Evolutionary conservation across 2,113 vertebrate species (phyloP).

Genomic region (Sclerurus mexicanus): DNA sequence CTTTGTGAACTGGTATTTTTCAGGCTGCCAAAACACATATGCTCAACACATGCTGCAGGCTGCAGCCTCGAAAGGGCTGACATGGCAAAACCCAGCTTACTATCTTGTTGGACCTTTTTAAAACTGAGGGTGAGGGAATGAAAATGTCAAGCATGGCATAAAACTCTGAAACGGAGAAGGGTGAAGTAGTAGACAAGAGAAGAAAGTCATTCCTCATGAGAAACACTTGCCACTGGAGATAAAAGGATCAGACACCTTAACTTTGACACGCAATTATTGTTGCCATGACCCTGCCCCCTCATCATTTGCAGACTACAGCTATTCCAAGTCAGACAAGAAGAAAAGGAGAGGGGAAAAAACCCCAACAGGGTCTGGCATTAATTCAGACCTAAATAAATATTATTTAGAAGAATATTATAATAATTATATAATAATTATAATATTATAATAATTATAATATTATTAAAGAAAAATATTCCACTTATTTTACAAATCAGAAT

Average conservation of each 20-base stretch:
- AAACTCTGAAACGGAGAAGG: background rate
- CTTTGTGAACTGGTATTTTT: background rate
- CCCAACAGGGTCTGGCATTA: background rate
- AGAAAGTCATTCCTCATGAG: background rate
- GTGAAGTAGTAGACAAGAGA: background rate
- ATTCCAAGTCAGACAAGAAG: background rate
- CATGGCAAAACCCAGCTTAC: background rate
- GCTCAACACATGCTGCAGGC: background rate
- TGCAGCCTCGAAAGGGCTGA: background rate
- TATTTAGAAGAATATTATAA: too few relatives aligned
- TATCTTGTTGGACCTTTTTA: background rate
- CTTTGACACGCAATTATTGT: background rate
- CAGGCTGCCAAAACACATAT: background rate
- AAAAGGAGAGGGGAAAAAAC: background rate
- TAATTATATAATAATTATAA: too few relatives aligned
- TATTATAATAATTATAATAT: too few relatives aligned
- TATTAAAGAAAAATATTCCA: background rate
- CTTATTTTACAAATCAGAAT: background rate
- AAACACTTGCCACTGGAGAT: background rate
- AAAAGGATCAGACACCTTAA: background rate
- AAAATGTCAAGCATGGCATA: background rate
- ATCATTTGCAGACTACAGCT: background rate
- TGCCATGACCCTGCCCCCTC: background rate
- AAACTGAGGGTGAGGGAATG: background rate
- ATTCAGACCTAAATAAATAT: background rate